A percentile compares a stretch with the other conserved stretches of the same genome.
These are phyloP conservation scores for Ectemnius cavifrons DNA, from an alignment of 2,888 invertebrate species.

Conservation along the genomic window DNA sequence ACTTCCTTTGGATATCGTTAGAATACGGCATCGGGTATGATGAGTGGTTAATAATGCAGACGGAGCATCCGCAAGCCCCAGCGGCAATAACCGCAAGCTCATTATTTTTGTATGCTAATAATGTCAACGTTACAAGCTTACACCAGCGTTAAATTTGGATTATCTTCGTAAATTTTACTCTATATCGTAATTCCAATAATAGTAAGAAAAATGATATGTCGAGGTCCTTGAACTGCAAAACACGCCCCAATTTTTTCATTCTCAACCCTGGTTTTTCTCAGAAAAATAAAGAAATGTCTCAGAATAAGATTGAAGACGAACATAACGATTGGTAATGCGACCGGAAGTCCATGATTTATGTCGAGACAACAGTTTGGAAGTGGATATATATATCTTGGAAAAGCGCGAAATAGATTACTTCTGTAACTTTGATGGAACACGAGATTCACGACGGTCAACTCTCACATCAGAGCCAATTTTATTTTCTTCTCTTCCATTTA, in stretches of 20 bases:
- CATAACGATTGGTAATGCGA: conserved; percentile 6
- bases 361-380: conserved; percentile 25
- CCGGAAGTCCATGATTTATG: conserved; percentile 18
- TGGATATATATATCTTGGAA: conserved; percentile 27
- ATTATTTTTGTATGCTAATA: no score
- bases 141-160: no score
- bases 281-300: neutral
- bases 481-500: conserved; percentile 5
- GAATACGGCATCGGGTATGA: conserved; percentile 41
- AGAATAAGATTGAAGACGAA: neutral
- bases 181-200: no score
- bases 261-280: no score
- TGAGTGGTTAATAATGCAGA: neutral
- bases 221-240: no score
- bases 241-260: no score
- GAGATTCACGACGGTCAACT: conserved; percentile 40
- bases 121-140: no score
- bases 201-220: no score
- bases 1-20: conserved; percentile 45
- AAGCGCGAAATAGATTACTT: conserved; percentile 37
- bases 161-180: no score
- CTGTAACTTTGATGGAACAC: conserved; percentile 34
- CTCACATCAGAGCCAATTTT: conserved; percentile 17
- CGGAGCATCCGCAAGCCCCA: neutral
- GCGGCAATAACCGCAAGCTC: neutral